A percentile compares a stretch with the other conserved stretches of the same genome.
phyloP scores from a whole-genome alignment of 1,140 invertebrate genomes.

The Meteorus sp. region DNA sequence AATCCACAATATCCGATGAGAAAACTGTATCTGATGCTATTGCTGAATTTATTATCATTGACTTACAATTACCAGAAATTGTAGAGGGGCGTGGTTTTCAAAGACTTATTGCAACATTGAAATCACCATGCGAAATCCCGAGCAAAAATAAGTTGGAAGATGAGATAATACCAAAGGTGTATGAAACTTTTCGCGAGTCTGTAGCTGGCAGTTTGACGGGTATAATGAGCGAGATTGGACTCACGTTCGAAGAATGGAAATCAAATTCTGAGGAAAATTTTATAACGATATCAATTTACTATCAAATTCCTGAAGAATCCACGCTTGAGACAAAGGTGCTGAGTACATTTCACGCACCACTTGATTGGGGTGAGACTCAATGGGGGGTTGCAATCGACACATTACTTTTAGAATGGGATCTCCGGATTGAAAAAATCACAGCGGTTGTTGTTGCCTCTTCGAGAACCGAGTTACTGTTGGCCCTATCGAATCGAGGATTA shows the following conservation, averaged over 20 bases:
- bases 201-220: conserved; percentile 44
- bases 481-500: conserved; percentile 47
- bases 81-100: conserved; percentile 61
- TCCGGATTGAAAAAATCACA: conserved; percentile 55
- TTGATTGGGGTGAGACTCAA: conserved; percentile 49
- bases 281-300: conserved; percentile 57
- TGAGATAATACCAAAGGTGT: conserved; percentile 60
- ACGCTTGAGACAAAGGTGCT: conserved; percentile 50
- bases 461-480: conserved; percentile 45
- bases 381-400: conserved; percentile 52
- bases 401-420: conserved; percentile 54
- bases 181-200: conserved; percentile 53
- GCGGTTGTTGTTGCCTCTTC: conserved; percentile 55
- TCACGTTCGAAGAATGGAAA: conserved; percentile 60
- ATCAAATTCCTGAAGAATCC: conserved; percentile 50
- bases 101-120: conserved; percentile 56
- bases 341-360: conserved; percentile 46
- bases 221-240: conserved; percentile 48
- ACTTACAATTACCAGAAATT: conserved; percentile 57
- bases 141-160: conserved; percentile 59
- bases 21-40: conserved; percentile 56
- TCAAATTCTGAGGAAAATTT: conserved; percentile 55
- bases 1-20: conserved; percentile 37
- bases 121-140: conserved; percentile 61
- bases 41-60: conserved; percentile 57